Evolutionary conservation across 1,140 invertebrate species (phyloP), one percentile per base, ranked within the genome.

Genomic region (Paracyclopina nana): DNA sequence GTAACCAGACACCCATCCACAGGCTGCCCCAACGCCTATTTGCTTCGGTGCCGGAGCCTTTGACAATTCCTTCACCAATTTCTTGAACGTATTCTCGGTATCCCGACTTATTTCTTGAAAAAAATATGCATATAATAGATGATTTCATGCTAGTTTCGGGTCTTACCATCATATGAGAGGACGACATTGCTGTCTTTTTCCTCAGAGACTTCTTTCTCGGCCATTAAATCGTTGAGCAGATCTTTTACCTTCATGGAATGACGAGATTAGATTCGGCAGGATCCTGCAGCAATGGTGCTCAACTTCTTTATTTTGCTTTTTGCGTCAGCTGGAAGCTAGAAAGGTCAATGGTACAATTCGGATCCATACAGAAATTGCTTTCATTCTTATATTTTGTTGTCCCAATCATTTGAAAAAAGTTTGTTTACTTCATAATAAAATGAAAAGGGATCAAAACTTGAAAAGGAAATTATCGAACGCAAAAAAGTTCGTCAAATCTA

Each of bases 1-100:
- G 63, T 80, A 88, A 38, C 87, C 87, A 53, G 86, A 84, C 16
- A 79, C 65, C 84, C 86, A 90, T 76, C 87, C 87, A 59, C 82
- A 79, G 25, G 77, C 71, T 54, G 77, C 78, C 53, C 87, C 86
- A 63, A 90, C 75, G 56, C 79, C 63, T 45, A 90, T 71, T 68
- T 91, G 86, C 66, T 86, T 85, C 0, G 81, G 76, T 20, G 81
- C 78, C 8, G 84, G 84, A 43, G 73, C 76, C 63, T 82, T 81
- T 51, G 77, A 77, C 48, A 88, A 75, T 62, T 86, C 81, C 25
- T 72, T 71, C 43, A 84, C 63, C 48, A 80, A 68, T 65, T 74
- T 76, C 50, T 82, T 78, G 42, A 84, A 64, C 49, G 77, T 68
- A 52, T 69, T 70, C 62, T n/a, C 3, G n/a, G 20, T 2, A 20